Conservation (phyloP, 2,888 invertebrate genomes). For the Sipha maydis region DNA sequence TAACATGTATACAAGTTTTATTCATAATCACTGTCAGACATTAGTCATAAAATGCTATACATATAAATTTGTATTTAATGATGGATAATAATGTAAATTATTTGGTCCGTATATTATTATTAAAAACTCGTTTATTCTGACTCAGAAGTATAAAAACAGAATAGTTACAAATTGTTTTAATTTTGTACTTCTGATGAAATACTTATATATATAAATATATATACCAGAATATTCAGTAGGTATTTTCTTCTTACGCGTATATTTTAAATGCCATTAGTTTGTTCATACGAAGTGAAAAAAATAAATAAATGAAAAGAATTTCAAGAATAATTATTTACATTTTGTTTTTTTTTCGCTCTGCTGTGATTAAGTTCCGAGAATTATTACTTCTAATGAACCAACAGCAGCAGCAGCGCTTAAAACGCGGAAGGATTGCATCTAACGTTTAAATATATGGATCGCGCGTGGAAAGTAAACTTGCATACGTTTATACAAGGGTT, state of each 20-base stretch:
- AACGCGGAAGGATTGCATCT: conserved; percentile 52
- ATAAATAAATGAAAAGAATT: conserved; percentile 28
- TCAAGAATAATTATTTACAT: conserved; percentile 53
- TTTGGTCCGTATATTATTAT: conserved; percentile 25
- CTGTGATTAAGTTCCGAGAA: conserved; percentile 44
- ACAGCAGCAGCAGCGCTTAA: conserved; percentile 23
- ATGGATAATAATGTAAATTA: conserved; percentile 25
- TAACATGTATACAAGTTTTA: not conserved
- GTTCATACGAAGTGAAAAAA: conserved; percentile 11
- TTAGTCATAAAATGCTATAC: not conserved
- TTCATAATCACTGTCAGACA: not conserved
- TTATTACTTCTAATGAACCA: conserved; percentile 60
- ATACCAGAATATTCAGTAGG: conserved; percentile 24
- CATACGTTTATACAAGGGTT: conserved; percentile 36
- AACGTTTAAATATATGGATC: conserved; percentile 46
- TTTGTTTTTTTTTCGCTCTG: conserved; percentile 18
- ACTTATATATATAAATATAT: not conserved
- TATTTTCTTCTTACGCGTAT: conserved; percentile 35
- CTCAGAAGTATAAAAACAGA: not conserved
- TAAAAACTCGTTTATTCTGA: conserved; percentile 24
- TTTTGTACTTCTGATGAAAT: conserved; percentile 35
- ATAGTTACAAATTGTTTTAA: conserved; percentile 50
- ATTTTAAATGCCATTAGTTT: conserved; percentile 22
- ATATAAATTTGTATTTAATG: conserved; percentile 10
- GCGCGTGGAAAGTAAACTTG: not conserved